Base-by-base conservation (phyloP, 2,113 vertebrate genomes). In the Dipodomys stephensi region DNA sequence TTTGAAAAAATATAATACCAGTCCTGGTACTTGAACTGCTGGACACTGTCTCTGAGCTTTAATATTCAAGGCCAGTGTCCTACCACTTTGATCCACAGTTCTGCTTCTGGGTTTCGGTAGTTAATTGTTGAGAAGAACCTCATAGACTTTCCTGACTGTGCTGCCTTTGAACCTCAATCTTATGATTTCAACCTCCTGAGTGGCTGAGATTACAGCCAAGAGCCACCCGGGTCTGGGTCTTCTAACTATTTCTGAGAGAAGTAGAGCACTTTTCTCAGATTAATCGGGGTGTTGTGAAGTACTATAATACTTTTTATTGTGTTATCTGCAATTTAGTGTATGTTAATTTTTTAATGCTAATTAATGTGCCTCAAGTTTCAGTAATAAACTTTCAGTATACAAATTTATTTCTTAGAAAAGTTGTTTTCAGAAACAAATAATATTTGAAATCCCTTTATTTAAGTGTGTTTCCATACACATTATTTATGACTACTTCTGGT, bases 401-500 rank as follows among this genome's bases (percentile, higher is more conserved):
- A 25, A 22, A 95, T 96, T 86, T 92, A 79, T 91, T 96, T 78
- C 84, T 78, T 93, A 94, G 60, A 91, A 96, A 89, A 96, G 69
- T 32, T 97, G 35, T 96, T 94, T 93, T 83, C 35, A 92, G 80
- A 92, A 95, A 95, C 69, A 93, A 85, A 88, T 91, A 84, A 81
- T 94, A 71, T 93, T 64, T 28, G 85, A 88, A 72, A 64, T 90
- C 27, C 22, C 49, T 88, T 91, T 77, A 90, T 57, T 12, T 12
- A 74, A 83, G 18, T 89, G 65, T 94, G 60, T 95, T 97, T 97
- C 49, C 74, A 28, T 95, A 97, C 62, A 96, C 92, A 35, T 83
- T 96, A 89, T 92, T 95, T 90, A 93, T 95, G 90, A 89, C 95
- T 96, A 67, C 86, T 97, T 92, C 90, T 90, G n/a, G 85, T 95